These are phyloP conservation scores for Aradus depressus DNA, from an alignment of 2,888 invertebrate species.

Conservation along the genomic window DNA sequence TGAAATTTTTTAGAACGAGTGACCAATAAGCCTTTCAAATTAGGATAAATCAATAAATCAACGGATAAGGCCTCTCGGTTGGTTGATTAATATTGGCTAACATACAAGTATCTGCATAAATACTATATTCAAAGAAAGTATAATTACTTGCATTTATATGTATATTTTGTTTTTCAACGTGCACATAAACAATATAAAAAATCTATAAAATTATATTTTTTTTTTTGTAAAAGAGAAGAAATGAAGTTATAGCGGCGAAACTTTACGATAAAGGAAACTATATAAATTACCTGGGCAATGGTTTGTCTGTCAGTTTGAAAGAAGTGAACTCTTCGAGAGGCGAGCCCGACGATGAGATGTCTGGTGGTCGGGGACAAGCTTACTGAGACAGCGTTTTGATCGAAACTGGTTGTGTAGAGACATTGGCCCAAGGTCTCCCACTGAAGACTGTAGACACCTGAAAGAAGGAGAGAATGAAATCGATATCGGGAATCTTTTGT, in stretches of 20 bases:
- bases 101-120: no score
- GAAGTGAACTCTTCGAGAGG: constrained; percentile 50
- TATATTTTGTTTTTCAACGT: no score
- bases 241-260: neutral
- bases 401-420: constrained; percentile 62
- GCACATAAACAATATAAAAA: constrained; percentile 7
- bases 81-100: no score
- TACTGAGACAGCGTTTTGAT: constrained; percentile 71
- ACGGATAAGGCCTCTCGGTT: no score
- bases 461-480: no score
- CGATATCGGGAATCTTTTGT: no score
- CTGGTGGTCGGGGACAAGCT: constrained; percentile 71
- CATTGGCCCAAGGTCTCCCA: constrained; percentile 64
- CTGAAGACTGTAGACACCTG: constrained; percentile 68
- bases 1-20: no score
- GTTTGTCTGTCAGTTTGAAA: constrained; percentile 33
- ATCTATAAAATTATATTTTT: neutral
- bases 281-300: constrained; percentile 38
- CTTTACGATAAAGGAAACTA: neutral
- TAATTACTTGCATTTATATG: no score
- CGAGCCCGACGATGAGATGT: constrained; percentile 69
- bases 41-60: no score
- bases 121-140: no score
- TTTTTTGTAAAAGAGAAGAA: no score
- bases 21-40: no score